Evolutionary conservation across 2,797 vertebrate genomes (phyloP).

Genomic region (Todus mexicanus): DNA sequence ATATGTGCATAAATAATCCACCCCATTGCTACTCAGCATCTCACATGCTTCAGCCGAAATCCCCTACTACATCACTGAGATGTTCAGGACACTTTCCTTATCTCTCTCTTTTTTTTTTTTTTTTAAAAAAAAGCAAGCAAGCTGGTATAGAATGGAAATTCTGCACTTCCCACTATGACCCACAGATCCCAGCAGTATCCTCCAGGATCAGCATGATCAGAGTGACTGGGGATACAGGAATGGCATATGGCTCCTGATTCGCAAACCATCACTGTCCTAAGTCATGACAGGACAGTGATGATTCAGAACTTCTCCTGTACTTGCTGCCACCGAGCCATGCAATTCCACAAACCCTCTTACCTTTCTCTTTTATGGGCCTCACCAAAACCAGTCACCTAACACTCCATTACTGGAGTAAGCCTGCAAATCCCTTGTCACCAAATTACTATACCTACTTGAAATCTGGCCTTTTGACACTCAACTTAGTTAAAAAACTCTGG

Average conservation of each 20-base stretch:
- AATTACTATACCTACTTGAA: background rate
- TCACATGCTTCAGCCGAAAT: background rate
- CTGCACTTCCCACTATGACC: background rate
- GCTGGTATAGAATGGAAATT: background rate
- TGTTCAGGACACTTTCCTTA: no score
- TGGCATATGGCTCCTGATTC: background rate
- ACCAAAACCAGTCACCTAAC: background rate
- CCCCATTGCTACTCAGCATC: background rate
- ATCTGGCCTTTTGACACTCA: background rate
- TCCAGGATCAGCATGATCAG: background rate
- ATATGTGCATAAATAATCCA: background rate
- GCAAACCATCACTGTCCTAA: background rate
- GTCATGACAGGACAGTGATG: background rate
- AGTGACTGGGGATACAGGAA: background rate
- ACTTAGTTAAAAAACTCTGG: background rate
- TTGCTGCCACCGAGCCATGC: background rate
- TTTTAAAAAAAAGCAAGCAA: background rate
- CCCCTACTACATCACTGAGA: background rate
- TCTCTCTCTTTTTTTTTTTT: no score
- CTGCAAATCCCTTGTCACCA: background rate
- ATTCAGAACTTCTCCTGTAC: background rate
- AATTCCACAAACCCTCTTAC: background rate
- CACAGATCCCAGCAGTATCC: background rate
- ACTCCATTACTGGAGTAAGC: background rate
- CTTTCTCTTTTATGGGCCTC: background rate